Evolutionary conservation across 2,888 invertebrate genomes (phyloP).

Genomic region (Sarcophaga caerulescens): DNA sequence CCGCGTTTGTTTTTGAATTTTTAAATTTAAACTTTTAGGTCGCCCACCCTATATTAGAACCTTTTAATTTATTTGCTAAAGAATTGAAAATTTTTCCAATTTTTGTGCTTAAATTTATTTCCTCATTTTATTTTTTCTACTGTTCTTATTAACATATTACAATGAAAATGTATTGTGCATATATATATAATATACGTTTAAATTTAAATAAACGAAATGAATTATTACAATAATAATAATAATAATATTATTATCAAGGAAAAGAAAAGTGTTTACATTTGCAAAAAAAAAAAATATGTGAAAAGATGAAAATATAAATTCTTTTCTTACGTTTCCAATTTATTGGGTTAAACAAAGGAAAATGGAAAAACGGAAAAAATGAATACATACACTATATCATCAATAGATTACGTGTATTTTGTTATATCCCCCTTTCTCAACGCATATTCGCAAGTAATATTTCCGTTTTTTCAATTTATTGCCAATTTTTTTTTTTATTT

Average conservation of each 20-base stretch:
- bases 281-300: neutral
- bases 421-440: constrained; percentile 41
- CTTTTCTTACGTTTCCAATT: constrained; percentile 16
- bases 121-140: no score
- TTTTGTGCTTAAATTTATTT: no score
- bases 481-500: constrained; percentile 38
- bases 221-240: constrained; percentile 26
- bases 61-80: no score
- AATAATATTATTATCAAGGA: neutral
- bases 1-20: no score
- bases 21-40: no score
- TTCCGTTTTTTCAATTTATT: constrained; percentile 63
- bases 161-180: neutral
- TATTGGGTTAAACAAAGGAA: constrained; percentile 31
- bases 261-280: constrained; percentile 12
- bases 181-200: neutral
- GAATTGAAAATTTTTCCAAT: no score
- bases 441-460: constrained; percentile 55
- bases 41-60: no score
- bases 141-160: neutral
- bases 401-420: constrained; percentile 55
- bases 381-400: constrained; percentile 19
- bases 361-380: constrained; percentile 21
- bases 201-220: constrained; percentile 7
- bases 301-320: neutral